phyloP scores from a whole-genome alignment of 2,113 vertebrate genomes.

The Rhea americana region DNA sequence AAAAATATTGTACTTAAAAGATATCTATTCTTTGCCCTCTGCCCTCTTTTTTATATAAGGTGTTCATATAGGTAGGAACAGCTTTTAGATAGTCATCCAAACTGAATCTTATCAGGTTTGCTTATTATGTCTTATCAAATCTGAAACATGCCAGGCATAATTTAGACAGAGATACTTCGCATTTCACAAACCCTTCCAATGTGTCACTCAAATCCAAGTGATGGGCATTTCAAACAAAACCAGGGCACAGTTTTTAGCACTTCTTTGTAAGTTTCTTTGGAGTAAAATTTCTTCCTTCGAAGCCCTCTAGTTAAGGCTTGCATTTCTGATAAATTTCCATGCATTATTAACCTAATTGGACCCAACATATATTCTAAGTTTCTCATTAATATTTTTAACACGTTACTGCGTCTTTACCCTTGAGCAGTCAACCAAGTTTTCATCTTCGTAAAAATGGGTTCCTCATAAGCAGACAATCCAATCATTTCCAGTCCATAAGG shows the following conservation, averaged over 20 bases:
- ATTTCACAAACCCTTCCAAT: neutral
- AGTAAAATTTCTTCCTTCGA: neutral
- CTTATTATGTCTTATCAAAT: conserved; percentile 42
- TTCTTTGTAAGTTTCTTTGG: neutral
- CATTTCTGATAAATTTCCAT: conserved; percentile 65
- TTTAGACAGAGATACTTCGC: conserved; percentile 10
- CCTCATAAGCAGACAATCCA: conserved; percentile 73
- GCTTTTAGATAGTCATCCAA: neutral
- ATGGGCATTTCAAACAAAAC: conserved; percentile 28
- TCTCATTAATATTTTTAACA: conserved; percentile 78
- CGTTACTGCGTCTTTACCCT: conserved; percentile 67
- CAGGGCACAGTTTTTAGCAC: neutral
- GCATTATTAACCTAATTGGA: conserved; percentile 75
- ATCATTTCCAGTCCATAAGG: conserved; percentile 79
- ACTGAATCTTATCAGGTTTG: conserved; percentile 2
- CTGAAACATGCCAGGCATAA: conserved; percentile 32
- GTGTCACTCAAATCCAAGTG: conserved; percentile 28
- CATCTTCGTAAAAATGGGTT: conserved; percentile 69
- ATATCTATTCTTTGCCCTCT: neutral
- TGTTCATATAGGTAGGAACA: neutral
- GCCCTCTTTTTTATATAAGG: neutral
- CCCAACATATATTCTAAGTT: conserved; percentile 70
- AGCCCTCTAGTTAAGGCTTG: conserved; percentile 28
- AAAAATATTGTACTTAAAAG: neutral
- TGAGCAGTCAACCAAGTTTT: conserved; percentile 74